phyloP scores from a whole-genome alignment of 2,888 invertebrate species.

The Sylvicola cinctus region DNA sequence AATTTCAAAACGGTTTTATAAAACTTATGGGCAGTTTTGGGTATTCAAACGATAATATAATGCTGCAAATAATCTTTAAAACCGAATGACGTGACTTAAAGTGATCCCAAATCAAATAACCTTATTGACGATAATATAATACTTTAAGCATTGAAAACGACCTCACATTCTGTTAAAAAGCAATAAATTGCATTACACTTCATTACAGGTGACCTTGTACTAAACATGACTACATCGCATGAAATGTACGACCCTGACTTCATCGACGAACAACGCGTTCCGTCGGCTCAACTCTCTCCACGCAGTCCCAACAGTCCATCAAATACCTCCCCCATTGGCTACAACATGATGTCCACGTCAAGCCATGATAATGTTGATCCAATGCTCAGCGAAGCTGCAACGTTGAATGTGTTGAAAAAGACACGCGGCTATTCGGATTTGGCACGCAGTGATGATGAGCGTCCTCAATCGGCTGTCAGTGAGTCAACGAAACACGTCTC shows the following conservation, averaged over 20 bases:
- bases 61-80: too few species aligned
- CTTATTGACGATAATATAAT: too few species aligned
- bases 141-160: too few species aligned
- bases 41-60: too few species aligned
- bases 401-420: slow-evolving; percentile 51
- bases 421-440: slow-evolving; percentile 31
- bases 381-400: slow-evolving; percentile 24
- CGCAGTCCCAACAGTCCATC: slow-evolving; percentile 38
- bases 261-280: slow-evolving; percentile 54
- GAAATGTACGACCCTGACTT: slow-evolving; percentile 34
- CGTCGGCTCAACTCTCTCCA: slow-evolving; percentile 52
- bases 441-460: slow-evolving; percentile 20
- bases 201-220: slow-evolving; percentile 34
- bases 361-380: slow-evolving; percentile 10
- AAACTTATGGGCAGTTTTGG: too few species aligned
- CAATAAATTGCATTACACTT: neutral
- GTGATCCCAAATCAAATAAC: too few species aligned
- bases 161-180: neutral
- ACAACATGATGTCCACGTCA: neutral
- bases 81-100: too few species aligned
- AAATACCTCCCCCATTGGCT: neutral
- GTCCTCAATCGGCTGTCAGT: slow-evolving; percentile 43
- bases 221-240: slow-evolving; percentile 38
- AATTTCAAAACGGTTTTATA: too few species aligned
- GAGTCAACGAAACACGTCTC: slow-evolving; percentile 43